Conservation (phyloP, 92 coral and sea anemone genomes). For the Isaurus tuberculatus region DNA sequence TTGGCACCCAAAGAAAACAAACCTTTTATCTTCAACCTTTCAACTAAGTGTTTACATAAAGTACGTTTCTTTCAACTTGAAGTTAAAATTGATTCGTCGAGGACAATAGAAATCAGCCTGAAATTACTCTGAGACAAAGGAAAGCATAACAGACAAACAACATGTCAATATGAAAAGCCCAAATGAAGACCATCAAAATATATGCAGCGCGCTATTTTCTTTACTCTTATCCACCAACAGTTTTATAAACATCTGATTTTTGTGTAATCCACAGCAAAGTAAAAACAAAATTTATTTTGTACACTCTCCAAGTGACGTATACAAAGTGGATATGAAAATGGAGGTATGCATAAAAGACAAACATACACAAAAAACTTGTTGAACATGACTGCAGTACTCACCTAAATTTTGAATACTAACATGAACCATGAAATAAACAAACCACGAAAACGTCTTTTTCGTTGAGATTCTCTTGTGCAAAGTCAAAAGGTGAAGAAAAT, state of each 20-base stretch:
- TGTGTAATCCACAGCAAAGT: neutral
- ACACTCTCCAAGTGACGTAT: too few species aligned
- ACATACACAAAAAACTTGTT: neutral
- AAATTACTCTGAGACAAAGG: too few species aligned
- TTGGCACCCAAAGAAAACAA: neutral
- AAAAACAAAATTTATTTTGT: too few species aligned
- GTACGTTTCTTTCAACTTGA: neutral
- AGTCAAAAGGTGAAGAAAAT: neutral
- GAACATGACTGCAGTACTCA: neutral
- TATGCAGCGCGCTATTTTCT: too few species aligned
- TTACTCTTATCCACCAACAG: too few species aligned
- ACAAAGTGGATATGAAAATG: too few species aligned
- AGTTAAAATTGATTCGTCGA: neutral
- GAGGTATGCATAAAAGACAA: neutral
- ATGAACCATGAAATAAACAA: conserved; percentile 22
- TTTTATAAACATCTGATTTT: too few species aligned
- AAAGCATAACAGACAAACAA: neutral
- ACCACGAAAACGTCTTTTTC: neutral
- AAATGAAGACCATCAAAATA: too few species aligned
- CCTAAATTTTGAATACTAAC: conserved; percentile 5
- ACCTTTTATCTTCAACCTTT: neutral
- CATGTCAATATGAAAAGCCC: too few species aligned
- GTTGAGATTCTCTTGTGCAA: neutral
- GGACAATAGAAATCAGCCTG: conserved; percentile 1
- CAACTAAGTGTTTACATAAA: neutral